Evolutionary conservation across 1,140 invertebrate species (phyloP).

Genomic region (Onthophagus taurus): DNA sequence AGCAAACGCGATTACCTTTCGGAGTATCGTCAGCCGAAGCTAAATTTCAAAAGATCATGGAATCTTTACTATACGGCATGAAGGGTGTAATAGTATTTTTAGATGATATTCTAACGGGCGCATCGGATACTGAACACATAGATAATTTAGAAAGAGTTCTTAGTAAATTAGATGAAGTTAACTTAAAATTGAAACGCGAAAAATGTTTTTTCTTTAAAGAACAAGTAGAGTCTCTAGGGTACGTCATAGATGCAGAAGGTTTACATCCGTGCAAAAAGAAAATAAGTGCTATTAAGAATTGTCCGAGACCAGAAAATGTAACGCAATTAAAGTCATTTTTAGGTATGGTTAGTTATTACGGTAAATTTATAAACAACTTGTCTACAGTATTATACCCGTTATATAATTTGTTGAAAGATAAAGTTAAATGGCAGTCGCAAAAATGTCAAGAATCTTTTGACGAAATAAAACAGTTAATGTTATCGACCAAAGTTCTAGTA

Average conservation of each 20-base stretch:
- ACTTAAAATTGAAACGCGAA: slow-evolving; percentile 5
- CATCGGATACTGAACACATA: not conserved
- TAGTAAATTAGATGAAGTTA: not conserved
- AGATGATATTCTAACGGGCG: slow-evolving; percentile 20
- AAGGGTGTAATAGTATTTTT: too few species aligned
- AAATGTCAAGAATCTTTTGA: slow-evolving; percentile 14
- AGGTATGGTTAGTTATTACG: slow-evolving; percentile 33
- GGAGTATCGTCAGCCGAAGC: too few species aligned
- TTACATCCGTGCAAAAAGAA: slow-evolving; percentile 13
- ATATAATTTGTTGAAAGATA: slow-evolving; percentile 9
- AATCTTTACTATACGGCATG: too few species aligned
- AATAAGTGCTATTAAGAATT: slow-evolving; percentile 25
- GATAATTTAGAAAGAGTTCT: not conserved
- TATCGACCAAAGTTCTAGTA: slow-evolving; percentile 20
- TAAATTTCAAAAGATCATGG: too few species aligned
- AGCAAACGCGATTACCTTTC: too few species aligned
- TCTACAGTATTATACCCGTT: slow-evolving; percentile 13
- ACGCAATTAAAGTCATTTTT: slow-evolving; percentile 29
- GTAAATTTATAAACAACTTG: slow-evolving; percentile 27
- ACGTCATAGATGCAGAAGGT: slow-evolving; percentile 9
- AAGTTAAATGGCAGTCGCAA: slow-evolving; percentile 28
- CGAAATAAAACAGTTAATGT: slow-evolving; percentile 25
- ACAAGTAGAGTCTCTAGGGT: slow-evolving; percentile 4
- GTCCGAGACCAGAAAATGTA: slow-evolving; percentile 23
- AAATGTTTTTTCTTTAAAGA: slow-evolving; percentile 13